Evolutionary conservation across 2,888 invertebrate species (phyloP), one percentile per base, ranked within the genome.

Genomic region (Apoderus coryli): DNA sequence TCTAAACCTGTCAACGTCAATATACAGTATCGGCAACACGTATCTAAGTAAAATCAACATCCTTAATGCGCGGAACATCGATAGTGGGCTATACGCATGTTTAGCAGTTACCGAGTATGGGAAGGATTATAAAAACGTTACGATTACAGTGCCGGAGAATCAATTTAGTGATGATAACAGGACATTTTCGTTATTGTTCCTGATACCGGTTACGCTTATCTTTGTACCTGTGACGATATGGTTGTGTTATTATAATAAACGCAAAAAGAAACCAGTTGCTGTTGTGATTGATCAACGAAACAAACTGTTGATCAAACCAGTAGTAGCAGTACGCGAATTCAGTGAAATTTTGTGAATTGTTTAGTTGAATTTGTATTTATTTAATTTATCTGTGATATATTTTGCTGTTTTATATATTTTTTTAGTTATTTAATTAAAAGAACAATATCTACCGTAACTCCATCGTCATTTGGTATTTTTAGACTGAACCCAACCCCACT

Each of bases 1-100:
- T 30, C 45, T 52, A 13, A 48, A 46, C 27, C 33, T 36, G 2
- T 35, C 43, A 3, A 38, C 43, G 3, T 35, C 44, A 4, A 43
- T 42, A 23, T 45, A 48, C 33, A 44, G 45, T 16, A 39, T 48
- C 4, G 46, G 47, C 10, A 44, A 45, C 32, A 48, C 48, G 9
- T 54, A 55, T 37, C 39, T 55, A 14, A 54, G 53, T 32, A 56
- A 57, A 45, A 42, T 54, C 22, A 49, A 47, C 32, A 51, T 57
- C 35, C 47, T 49, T 31, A 52, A 52, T 32, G 49, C 49, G 4
- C 44, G 45, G 13, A 42, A 45, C 29, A 37, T 46, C 3, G 53
- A 56, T 37, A 50, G 49, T 32, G 57, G 57, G 2, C 43, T 48
- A 5, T 57, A 57, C 29, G 50, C 50, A 1, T 57, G 57, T 42